A percentile compares a stretch with the other conserved stretches of the same genome.
phyloP scores from a whole-genome alignment of 2,888 invertebrate genomes.

The Conops quadrifasciatus region DNA sequence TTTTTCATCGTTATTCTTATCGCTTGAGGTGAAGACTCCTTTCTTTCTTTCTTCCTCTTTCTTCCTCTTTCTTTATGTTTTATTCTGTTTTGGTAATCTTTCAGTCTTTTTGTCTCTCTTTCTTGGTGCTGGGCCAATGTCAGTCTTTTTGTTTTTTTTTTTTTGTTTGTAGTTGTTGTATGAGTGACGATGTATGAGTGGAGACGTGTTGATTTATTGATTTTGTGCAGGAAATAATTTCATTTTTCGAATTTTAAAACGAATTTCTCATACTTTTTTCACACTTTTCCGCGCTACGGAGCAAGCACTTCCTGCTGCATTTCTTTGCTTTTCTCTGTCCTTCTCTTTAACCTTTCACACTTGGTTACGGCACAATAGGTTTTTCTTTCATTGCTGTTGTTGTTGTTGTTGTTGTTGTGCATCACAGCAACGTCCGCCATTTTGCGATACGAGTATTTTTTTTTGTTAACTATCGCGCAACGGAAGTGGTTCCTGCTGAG shows the following conservation, averaged over 20 bases:
- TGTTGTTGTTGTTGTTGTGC: conserved; percentile 10
- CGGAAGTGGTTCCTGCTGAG: conserved; percentile 18
- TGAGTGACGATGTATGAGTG: not conserved
- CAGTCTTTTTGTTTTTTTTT: no score
- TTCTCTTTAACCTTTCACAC: not conserved
- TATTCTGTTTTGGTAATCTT: no score
- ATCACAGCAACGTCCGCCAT: no score
- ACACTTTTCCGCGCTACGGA: not conserved
- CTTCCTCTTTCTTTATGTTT: no score
- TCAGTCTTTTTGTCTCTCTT: no score
- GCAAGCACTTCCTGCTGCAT: not conserved
- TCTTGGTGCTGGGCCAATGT: no score
- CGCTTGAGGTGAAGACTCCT: no score
- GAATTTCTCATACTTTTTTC: not conserved
- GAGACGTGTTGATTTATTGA: conserved; percentile 57
- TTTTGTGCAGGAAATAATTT: conserved; percentile 59
- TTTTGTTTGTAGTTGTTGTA: no score
- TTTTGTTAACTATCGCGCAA: not conserved
- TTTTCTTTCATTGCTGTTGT: not conserved
- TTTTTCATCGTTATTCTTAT: no score
- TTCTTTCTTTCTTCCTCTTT: no score
- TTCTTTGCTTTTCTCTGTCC: not conserved
- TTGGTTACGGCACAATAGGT: no score
- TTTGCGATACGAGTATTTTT: not conserved
- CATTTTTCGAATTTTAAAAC: conserved; percentile 42